Conservation (phyloP, 2,888 invertebrate species). For the Monochamus alternatus region DNA sequence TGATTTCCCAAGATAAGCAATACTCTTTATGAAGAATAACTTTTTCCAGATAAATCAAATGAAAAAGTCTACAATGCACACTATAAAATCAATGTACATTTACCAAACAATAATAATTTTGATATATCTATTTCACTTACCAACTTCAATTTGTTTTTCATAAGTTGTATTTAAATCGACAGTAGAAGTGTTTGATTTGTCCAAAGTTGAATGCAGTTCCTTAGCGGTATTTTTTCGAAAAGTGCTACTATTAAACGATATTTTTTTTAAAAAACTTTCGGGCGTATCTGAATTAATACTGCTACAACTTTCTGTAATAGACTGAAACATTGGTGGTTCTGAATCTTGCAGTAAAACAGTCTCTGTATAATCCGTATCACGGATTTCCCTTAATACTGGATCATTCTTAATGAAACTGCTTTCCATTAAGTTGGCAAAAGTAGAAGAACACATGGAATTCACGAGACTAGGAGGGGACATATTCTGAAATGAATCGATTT, state of each 20-base stretch:
- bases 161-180: slow-evolving; percentile 31
- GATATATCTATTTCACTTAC: slow-evolving; percentile 15
- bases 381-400: slow-evolving; percentile 67
- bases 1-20: no score
- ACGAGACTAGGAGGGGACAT: slow-evolving; percentile 76
- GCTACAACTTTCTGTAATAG: slow-evolving; percentile 66
- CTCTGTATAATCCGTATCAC: slow-evolving; percentile 67
- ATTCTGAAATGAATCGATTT: slow-evolving; percentile 72
- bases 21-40: no score
- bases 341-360: slow-evolving; percentile 64
- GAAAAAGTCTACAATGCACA: no score
- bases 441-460: slow-evolving; percentile 73
- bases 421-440: slow-evolving; percentile 70
- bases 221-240: slow-evolving; percentile 49
- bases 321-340: slow-evolving; percentile 66
- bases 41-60: no score
- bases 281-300: slow-evolving; percentile 67
- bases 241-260: slow-evolving; percentile 55
- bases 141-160: slow-evolving; percentile 35
- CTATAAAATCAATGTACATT: no score
- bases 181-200: slow-evolving; percentile 17
- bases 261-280: slow-evolving; percentile 65
- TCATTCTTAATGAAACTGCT: slow-evolving; percentile 69
- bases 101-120: background rate
- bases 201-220: slow-evolving; percentile 35